Evolutionary conservation across 2,113 vertebrate genomes (phyloP).

Genomic region (Empidonax alnorum): DNA sequence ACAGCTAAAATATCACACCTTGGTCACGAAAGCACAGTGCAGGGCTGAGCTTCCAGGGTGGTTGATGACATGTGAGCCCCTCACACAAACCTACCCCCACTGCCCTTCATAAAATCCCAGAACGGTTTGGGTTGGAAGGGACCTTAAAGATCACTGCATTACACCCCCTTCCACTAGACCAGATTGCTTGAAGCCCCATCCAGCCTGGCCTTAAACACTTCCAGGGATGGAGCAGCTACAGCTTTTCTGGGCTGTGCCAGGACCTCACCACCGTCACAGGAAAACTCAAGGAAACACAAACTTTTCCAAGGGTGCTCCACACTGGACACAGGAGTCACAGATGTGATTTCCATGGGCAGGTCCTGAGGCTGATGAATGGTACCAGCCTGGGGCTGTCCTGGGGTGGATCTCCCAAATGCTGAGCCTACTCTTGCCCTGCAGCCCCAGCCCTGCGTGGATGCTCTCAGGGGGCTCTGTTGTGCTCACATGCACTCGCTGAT

Average conservation of each 20-base stretch:
- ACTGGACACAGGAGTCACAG: accelerated
- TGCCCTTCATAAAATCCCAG: background rate
- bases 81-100: background rate
- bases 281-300: background rate
- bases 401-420: background rate
- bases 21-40: accelerated
- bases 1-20: background rate
- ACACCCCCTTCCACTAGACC: background rate
- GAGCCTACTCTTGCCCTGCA: background rate
- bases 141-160: background rate
- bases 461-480: background rate
- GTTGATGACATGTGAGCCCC: too few species aligned
- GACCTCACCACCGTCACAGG: background rate
- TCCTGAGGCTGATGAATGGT: background rate
- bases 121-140: background rate
- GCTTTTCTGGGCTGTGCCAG: background rate
- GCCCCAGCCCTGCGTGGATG: accelerated
- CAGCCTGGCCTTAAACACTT: background rate
- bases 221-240: background rate
- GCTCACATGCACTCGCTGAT: accelerated
- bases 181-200: background rate
- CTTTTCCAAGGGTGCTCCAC: background rate
- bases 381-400: background rate
- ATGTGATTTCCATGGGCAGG: background rate
- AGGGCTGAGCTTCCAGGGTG: background rate